A percentile compares a stretch with the other conserved stretches of the same genome.
These are phyloP conservation scores for Elaphurus davidianus DNA, from an alignment of 2,113 vertebrate species.

Conservation along the genomic window DNA sequence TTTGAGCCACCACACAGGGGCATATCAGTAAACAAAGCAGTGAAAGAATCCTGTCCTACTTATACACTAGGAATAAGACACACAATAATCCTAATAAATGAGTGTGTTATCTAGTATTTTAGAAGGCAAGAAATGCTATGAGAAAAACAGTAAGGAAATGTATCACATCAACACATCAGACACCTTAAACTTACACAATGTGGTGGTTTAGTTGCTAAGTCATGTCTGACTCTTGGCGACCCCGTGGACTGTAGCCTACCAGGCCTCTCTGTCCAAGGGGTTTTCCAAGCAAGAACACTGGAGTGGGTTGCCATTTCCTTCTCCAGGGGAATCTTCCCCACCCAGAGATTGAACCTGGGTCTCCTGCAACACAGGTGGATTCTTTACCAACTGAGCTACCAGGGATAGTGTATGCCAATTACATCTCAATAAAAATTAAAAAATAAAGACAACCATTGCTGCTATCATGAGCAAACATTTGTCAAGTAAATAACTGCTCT, in stretches of 20 bases:
- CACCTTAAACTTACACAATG: neutral
- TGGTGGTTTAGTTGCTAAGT: neutral
- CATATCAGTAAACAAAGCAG: neutral
- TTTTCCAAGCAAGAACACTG: neutral
- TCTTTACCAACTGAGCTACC: neutral
- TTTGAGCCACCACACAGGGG: neutral
- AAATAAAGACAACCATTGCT: neutral
- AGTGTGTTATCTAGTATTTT: neutral
- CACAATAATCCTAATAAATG: neutral
- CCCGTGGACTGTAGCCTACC: neutral
- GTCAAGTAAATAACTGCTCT: neutral
- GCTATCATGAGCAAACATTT: neutral
- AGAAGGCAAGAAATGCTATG: neutral
- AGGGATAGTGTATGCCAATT: neutral
- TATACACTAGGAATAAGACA: neutral
- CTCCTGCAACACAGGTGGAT: neutral
- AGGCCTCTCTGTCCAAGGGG: neutral
- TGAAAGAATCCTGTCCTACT: neutral
- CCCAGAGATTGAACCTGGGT: neutral
- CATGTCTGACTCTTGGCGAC: neutral
- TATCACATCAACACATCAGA: neutral
- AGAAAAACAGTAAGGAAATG: neutral
- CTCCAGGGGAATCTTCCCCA: neutral
- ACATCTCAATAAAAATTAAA: neutral
- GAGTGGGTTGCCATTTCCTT: neutral